phyloP scores from a whole-genome alignment of 2,113 vertebrate genomes.

The Labeo catla region DNA sequence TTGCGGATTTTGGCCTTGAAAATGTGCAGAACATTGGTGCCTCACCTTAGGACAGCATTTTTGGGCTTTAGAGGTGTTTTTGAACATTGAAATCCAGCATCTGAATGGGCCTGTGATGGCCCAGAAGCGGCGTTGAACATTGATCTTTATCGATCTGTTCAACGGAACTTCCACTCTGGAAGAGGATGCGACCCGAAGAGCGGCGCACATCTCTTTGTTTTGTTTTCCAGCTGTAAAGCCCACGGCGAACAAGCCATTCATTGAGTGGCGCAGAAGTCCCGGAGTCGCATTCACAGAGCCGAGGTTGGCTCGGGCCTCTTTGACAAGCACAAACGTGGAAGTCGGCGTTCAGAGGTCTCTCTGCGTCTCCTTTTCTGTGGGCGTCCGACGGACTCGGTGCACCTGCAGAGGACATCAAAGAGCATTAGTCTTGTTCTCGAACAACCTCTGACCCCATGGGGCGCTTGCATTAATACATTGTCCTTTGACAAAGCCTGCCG shows the following conservation, averaged over 20 bases:
- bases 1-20: not conserved
- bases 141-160: not conserved
- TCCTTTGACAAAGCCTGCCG: constrained; percentile 82
- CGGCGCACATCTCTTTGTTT: constrained; percentile 17
- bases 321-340: constrained; percentile 48
- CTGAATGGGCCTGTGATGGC: not conserved
- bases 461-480: constrained; percentile 86
- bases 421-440: constrained; percentile 72
- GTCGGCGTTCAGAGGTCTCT: constrained; percentile 53
- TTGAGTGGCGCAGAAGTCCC: constrained; percentile 11
- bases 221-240: constrained; percentile 25
- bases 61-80: not conserved
- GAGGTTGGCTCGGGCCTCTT: constrained; percentile 35
- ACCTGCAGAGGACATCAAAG: constrained; percentile 74
- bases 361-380: constrained; percentile 46
- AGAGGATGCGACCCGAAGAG: not conserved
- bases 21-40: too few relatives aligned
- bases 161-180: not conserved
- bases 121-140: not conserved
- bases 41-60: not conserved
- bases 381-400: constrained; percentile 52
- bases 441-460: constrained; percentile 72
- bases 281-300: constrained; percentile 14
- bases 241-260: not conserved
- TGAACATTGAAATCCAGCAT: not conserved